Conservation (phyloP, 2,888 invertebrate species). For the Epinotia demarniana region DNA sequence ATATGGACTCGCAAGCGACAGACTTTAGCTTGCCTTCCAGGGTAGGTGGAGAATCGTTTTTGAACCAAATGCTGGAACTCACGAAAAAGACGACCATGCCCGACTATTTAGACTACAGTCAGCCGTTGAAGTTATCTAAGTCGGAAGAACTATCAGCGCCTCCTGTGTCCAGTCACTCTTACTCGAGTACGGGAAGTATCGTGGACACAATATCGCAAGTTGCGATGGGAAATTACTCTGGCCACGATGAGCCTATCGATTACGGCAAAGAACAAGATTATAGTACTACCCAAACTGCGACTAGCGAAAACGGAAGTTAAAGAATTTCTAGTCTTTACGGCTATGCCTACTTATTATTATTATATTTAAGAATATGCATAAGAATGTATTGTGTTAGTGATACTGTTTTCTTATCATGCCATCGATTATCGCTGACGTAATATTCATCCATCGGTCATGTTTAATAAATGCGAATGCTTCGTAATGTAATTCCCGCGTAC, state of each 20-base stretch:
- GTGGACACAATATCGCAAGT: conserved; percentile 77
- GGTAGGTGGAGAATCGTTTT: conserved; percentile 77
- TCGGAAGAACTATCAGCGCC: conserved; percentile 82
- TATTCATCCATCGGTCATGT: not conserved
- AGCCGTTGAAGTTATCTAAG: conserved; percentile 86
- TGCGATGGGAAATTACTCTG: conserved; percentile 75
- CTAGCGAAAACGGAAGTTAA: conserved; percentile 65
- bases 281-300: conserved; percentile 62
- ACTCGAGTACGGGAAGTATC: conserved; percentile 71
- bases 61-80: conserved; percentile 82
- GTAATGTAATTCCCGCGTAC: too few relatives aligned
- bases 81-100: conserved; percentile 83
- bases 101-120: conserved; percentile 81
- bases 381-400: conserved; percentile 4
- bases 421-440: not conserved
- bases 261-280: conserved; percentile 77
- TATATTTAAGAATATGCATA: not conserved
- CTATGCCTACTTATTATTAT: not conserved
- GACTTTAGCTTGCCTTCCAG: conserved; percentile 81
- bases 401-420: not conserved
- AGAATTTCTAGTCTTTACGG: conserved; percentile 31
- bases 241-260: conserved; percentile 74
- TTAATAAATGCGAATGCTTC: too few relatives aligned
- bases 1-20: conserved; percentile 67
- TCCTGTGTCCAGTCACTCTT: conserved; percentile 79